Evolutionary conservation across 2,113 vertebrate species (phyloP).

Genomic region (Syrrhaptes paradoxus): DNA sequence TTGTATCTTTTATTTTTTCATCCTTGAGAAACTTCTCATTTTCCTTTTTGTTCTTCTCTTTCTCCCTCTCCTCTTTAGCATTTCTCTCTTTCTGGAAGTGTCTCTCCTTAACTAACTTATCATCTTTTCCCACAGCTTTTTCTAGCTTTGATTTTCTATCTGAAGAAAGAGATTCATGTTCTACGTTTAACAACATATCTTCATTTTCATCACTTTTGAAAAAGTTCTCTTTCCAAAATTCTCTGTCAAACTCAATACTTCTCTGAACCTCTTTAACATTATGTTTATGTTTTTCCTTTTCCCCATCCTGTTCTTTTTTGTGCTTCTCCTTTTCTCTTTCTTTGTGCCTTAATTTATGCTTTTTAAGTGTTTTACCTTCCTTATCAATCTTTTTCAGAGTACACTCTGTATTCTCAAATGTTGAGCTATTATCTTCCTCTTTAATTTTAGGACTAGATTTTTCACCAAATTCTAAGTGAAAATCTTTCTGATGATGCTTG

Average conservation of each 20-base stretch:
- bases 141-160: constrained; percentile 84
- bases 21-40: constrained; percentile 84
- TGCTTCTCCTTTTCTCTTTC: constrained; percentile 92
- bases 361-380: constrained; percentile 94
- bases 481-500: constrained; percentile 93
- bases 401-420: constrained; percentile 83
- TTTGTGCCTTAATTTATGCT: constrained; percentile 96
- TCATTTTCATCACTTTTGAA: constrained; percentile 98
- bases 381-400: constrained; percentile 87
- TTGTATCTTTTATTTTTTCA: constrained; percentile 84
- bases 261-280: constrained; percentile 89
- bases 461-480: constrained; percentile 83
- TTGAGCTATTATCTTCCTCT: constrained; percentile 84
- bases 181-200: constrained; percentile 79
- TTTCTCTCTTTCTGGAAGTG: constrained; percentile 85
- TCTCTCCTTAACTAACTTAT: constrained; percentile 86
- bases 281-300: constrained; percentile 89
- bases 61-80: constrained; percentile 88
- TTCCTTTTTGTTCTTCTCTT: constrained; percentile 89
- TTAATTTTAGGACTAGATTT: constrained; percentile 84
- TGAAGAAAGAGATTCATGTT: constrained; percentile 78
- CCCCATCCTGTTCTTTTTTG: constrained; percentile 88
- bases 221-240: constrained; percentile 99
- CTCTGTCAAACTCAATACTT: constrained; percentile 95
- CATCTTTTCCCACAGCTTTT: constrained; percentile 83